A percentile compares a stretch with the other conserved stretches of the same genome.
Evolutionary conservation across 2,113 vertebrate species (phyloP).

Genomic region (Zosterops pallidus): DNA sequence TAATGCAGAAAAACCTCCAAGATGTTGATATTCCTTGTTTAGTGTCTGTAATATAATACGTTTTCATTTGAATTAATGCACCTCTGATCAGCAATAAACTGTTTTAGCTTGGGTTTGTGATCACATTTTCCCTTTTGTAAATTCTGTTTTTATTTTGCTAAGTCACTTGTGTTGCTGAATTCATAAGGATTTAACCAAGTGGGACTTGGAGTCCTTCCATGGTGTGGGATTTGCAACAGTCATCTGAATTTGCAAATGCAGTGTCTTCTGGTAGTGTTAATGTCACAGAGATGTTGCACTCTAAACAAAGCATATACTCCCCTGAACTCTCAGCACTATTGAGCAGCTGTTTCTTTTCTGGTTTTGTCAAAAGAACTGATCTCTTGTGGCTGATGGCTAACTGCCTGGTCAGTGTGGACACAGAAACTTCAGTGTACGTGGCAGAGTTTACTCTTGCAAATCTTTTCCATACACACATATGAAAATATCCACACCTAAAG

Average conservation of each 20-base stretch:
- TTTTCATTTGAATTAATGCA: conserved; percentile 27
- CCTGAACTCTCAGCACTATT: not conserved
- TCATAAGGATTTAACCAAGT: not conserved
- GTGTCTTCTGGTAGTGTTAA: not conserved
- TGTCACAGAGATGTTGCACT: not conserved
- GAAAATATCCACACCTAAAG: accelerated
- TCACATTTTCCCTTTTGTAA: not conserved
- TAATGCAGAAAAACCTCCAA: not conserved
- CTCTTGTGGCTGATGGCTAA: not conserved
- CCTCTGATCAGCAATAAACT: not conserved
- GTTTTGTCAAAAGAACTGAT: not conserved
- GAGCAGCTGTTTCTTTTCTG: not conserved
- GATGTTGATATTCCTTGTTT: not conserved
- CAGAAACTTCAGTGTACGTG: not conserved
- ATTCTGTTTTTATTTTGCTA: not conserved
- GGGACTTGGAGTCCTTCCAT: not conserved
- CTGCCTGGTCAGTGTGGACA: not conserved
- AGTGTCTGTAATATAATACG: not conserved
- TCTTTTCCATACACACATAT: not conserved
- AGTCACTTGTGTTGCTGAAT: not conserved
- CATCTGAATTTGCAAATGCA: not conserved
- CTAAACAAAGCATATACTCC: not conserved
- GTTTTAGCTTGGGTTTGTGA: not conserved
- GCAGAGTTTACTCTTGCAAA: not conserved
- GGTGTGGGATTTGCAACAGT: not conserved